Percentiles rank a stretch among this genome's conserved stretches.
These are phyloP conservation scores for Trematomus loennbergii DNA, from an alignment of 2,113 vertebrate genomes.

Conservation along the genomic window DNA sequence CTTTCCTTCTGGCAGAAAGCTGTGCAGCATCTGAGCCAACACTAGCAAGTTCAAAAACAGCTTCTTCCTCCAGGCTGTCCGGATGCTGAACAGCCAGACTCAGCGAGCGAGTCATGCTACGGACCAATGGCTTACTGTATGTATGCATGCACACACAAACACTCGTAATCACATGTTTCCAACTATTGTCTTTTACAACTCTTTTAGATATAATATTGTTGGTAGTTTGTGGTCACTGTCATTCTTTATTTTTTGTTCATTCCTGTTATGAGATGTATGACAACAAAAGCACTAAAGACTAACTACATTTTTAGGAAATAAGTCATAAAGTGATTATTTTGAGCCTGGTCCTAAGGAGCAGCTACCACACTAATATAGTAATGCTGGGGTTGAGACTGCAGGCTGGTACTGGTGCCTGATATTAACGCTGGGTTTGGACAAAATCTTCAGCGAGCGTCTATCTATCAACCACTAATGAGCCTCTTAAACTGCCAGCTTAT, in stretches of 20 bases:
- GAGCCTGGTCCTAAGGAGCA: conserved; percentile 14
- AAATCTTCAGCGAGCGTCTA: conserved; percentile 38
- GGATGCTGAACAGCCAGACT: conserved; percentile 3
- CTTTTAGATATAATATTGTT: background rate
- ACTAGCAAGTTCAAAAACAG: background rate
- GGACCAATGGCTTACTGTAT: background rate
- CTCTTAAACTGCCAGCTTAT: conserved; percentile 35
- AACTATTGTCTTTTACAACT: background rate
- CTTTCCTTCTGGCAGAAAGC: background rate
- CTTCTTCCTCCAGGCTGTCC: background rate
- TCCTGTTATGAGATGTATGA: background rate
- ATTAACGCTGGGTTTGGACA: background rate
- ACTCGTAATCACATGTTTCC: background rate
- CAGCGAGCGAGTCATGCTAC: background rate
- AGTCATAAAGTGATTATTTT: conserved; percentile 13
- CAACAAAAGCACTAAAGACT: background rate
- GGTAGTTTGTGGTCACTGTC: background rate
- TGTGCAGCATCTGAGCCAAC: background rate
- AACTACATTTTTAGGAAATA: conserved; percentile 6
- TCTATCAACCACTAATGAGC: conserved; percentile 58
- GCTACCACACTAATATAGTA: conserved; percentile 11
- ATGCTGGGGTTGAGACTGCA: conserved; percentile 29
- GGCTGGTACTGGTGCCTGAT: conserved; percentile 7
- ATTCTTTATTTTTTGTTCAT: background rate
- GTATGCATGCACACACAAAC: background rate